A percentile compares a stretch with the other conserved stretches of the same genome.
phyloP scores from a whole-genome alignment of 2,113 vertebrate genomes.

The Todiramphus saurophagus region DNA sequence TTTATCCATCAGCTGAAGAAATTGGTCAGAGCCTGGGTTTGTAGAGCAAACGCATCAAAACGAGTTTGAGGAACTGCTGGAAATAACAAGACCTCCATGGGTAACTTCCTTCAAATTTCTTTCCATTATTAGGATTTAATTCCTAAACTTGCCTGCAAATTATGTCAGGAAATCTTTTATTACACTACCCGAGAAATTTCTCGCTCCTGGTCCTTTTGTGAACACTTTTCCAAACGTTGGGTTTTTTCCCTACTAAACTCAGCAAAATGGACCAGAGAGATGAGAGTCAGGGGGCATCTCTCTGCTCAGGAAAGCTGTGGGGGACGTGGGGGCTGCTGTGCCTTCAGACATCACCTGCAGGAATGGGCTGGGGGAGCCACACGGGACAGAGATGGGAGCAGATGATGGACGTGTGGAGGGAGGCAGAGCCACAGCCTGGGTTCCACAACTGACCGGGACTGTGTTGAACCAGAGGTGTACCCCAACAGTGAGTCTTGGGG shows the following conservation, averaged over 20 bases:
- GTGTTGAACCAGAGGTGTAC: neutral
- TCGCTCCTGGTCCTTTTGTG: neutral
- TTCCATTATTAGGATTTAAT: neutral
- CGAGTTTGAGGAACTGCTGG: neutral
- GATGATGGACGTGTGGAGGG: accelerated
- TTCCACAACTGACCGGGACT: neutral
- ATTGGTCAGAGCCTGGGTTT: neutral
- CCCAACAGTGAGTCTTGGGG: neutral
- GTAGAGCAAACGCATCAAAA: constrained; percentile 17
- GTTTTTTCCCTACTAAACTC: neutral
- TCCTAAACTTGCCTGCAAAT: neutral
- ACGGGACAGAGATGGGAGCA: neutral
- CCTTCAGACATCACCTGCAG: neutral
- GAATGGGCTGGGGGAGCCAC: neutral
- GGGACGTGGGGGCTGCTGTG: neutral
- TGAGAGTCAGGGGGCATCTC: neutral
- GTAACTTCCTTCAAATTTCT: neutral
- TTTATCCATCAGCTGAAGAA: neutral
- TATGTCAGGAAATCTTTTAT: neutral
- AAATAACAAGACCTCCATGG: neutral
- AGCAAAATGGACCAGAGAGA: neutral
- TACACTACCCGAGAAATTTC: neutral
- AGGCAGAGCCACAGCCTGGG: neutral
- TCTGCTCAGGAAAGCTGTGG: accelerated
- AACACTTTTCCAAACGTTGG: neutral